phyloP scores from a whole-genome alignment of 2,113 vertebrate species.

The Cynoglossus semilaevis region DNA sequence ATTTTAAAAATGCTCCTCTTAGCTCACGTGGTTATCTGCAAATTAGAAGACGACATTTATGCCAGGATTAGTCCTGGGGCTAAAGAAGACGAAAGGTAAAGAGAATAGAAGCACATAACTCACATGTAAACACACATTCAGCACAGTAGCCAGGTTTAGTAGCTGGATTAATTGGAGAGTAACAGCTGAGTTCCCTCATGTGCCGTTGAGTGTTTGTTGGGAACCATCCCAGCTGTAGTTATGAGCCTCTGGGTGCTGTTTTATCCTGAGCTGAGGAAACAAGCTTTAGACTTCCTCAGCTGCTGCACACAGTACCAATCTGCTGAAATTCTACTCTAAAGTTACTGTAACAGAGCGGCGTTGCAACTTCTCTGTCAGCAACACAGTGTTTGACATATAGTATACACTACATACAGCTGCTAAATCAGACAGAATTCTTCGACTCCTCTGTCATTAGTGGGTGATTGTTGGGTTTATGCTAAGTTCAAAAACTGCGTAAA shows the following conservation, averaged over 20 bases:
- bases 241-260: constrained; percentile 59
- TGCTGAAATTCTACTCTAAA: constrained; percentile 18
- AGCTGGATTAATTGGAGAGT: constrained; percentile 64
- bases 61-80: constrained; percentile 42
- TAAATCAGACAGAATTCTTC: neutral
- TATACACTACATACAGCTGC: neutral
- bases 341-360: neutral
- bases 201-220: constrained; percentile 62
- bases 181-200: constrained; percentile 58
- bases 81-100: constrained; percentile 50
- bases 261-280: constrained; percentile 46
- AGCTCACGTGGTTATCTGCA: constrained; percentile 14
- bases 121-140: constrained; percentile 15
- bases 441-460: too few species aligned
- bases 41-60: constrained; percentile 32
- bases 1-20: constrained; percentile 15
- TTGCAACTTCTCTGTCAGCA: constrained; percentile 9
- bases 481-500: too few species aligned
- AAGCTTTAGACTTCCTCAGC: constrained; percentile 23
- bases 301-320: constrained; percentile 19
- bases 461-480: too few species aligned
- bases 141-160: constrained; percentile 38
- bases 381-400: constrained; percentile 11
- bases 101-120: constrained; percentile 16
- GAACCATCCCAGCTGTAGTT: constrained; percentile 60